A percentile compares a stretch with the other conserved stretches of the same genome.
Evolutionary conservation across 1,140 invertebrate species (phyloP).

Genomic region (Scylla paramamosain): DNA sequence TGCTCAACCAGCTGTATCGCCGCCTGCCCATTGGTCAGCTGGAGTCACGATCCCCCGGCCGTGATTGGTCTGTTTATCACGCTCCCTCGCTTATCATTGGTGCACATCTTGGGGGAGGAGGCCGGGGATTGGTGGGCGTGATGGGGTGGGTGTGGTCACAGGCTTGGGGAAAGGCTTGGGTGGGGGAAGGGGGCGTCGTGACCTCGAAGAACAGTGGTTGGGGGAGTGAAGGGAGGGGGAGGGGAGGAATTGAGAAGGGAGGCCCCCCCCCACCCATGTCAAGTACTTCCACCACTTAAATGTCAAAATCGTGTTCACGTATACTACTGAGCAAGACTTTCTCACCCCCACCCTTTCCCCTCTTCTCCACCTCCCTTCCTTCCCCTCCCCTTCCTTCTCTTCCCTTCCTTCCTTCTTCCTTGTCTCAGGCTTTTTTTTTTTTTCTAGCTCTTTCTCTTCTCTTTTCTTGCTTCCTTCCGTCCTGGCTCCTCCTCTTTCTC

Average conservation of each 20-base stretch:
- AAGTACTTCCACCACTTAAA: constrained; percentile 24
- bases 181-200: neutral
- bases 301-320: constrained; percentile 37
- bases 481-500: neutral
- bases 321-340: neutral
- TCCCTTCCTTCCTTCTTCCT: neutral
- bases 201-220: neutral
- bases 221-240: neutral
- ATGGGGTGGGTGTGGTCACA: constrained; percentile 59
- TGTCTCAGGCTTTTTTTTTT: too few relatives aligned
- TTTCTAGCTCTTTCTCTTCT: too few relatives aligned
- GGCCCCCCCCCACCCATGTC: neutral
- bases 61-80: constrained; percentile 63
- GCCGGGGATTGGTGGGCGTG: constrained; percentile 58
- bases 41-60: constrained; percentile 45
- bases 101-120: constrained; percentile 28
- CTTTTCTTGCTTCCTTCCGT: too few relatives aligned
- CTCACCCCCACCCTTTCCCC: neutral
- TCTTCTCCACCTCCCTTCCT: neutral
- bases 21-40: constrained; percentile 30
- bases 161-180: neutral
- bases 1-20: constrained; percentile 46
- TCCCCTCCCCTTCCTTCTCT: neutral
- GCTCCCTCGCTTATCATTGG: constrained; percentile 61
- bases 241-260: neutral